Evolutionary conservation across 2,113 vertebrate genomes (phyloP).

Genomic region (Todiramphus chloris): DNA sequence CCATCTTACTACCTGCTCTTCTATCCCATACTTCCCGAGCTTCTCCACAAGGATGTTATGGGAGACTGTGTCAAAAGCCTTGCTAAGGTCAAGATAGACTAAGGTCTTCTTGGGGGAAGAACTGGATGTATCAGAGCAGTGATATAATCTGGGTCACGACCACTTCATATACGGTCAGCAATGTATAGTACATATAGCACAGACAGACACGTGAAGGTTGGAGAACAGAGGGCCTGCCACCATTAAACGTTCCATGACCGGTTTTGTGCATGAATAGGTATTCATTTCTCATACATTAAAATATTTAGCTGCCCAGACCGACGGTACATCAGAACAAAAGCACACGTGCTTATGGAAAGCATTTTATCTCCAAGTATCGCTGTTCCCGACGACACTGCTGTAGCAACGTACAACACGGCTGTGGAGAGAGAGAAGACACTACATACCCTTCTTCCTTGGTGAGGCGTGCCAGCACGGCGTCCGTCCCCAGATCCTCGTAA

Average conservation of each 20-base stretch:
- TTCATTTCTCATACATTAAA: neutral
- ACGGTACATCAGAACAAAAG: neutral
- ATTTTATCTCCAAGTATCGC: neutral
- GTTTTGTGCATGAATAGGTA: neutral
- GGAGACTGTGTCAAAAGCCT: no score
- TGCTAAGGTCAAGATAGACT: no score
- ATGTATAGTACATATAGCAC: neutral
- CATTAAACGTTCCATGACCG: neutral
- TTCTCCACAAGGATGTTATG: no score
- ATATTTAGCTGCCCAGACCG: neutral
- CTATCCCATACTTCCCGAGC: no score
- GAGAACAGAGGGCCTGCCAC: neutral
- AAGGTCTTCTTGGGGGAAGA: neutral
- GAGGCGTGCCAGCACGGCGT: neutral
- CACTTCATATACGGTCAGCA: neutral
- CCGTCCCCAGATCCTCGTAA: neutral
- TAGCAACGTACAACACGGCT: neutral
- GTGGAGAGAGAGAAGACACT: neutral
- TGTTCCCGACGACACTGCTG: accelerated
- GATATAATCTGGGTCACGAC: neutral
- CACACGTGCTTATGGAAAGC: neutral
- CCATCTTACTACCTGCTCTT: no score
- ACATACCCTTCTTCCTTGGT: neutral
- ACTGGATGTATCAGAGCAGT: neutral
- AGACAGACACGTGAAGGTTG: no score